Evolutionary conservation across 2,113 vertebrate genomes (phyloP).

Genomic region (Microcebus tavaratra): DNA sequence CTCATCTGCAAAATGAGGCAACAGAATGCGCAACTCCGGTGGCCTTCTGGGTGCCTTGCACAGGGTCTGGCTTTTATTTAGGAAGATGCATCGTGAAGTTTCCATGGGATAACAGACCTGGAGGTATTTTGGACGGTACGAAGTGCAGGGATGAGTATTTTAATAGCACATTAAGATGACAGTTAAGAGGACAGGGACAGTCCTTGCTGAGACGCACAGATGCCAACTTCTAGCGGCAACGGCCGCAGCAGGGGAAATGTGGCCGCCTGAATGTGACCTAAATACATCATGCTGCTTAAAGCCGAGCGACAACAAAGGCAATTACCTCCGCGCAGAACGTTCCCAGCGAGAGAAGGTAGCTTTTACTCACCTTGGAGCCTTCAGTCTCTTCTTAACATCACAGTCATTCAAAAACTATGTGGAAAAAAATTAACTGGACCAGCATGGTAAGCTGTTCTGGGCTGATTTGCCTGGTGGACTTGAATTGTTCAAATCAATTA

Average conservation of each 20-base stretch:
- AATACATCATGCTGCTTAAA: neutral
- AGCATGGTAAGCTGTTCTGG: neutral
- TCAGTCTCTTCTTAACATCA: neutral
- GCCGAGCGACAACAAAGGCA: neutral
- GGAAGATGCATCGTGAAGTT: neutral
- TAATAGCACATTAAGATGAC: no score
- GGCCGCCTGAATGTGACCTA: neutral
- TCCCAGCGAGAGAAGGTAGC: no score
- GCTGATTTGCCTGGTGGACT: neutral
- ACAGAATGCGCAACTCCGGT: neutral
- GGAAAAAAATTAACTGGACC: neutral
- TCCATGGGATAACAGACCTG: no score
- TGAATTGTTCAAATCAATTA: neutral
- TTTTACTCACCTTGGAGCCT: neutral
- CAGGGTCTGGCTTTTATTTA: rapidly evolving
- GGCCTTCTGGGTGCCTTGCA: neutral
- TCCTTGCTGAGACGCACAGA: neutral
- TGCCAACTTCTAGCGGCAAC: neutral
- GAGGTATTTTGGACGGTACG: neutral
- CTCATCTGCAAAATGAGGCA: neutral
- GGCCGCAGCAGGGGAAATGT: neutral
- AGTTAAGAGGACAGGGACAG: neutral
- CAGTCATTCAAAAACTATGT: neutral
- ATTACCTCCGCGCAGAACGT: neutral
- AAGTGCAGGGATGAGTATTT: neutral